Conservation (phyloP, 2,888 invertebrate species). For the Lasioglossum marginatum region DNA sequence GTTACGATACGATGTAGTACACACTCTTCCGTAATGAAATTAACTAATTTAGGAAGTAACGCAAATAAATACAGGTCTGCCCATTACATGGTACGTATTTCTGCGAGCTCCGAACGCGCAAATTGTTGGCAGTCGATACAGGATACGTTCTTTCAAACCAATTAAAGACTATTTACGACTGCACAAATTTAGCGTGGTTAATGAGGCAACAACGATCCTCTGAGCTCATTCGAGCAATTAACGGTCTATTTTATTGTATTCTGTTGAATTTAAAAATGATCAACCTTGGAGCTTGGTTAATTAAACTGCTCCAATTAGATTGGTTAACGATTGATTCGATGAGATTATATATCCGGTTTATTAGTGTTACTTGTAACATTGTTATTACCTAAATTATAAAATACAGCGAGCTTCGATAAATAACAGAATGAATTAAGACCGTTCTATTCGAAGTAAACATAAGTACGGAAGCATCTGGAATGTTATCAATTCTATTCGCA, state of each 20-base stretch:
- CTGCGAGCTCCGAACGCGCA: not conserved
- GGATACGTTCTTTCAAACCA: conserved; percentile 38
- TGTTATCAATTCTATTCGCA: not conserved
- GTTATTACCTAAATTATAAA: not conserved
- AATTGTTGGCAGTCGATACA: conserved; percentile 5
- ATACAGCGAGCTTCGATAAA: not conserved
- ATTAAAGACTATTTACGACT: conserved; percentile 45
- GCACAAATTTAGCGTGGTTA: conserved; percentile 36
- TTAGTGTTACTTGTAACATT: not conserved
- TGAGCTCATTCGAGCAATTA: conserved; percentile 22
- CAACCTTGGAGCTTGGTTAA: not conserved
- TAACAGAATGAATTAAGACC: not conserved
- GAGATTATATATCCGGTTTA: not conserved
- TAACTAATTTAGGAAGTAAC: no score
- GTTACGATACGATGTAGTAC: not conserved
- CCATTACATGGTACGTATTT: not conserved
- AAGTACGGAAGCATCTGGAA: not conserved
- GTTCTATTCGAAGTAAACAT: not conserved
- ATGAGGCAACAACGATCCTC: conserved; percentile 28
- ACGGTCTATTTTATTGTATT: conserved; percentile 13
- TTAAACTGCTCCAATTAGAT: not conserved
- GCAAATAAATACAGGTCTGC: not conserved
- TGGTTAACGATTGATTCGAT: not conserved
- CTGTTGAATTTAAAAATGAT: conserved; percentile 10
- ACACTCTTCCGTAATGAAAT: not conserved